These are phyloP conservation scores for Patagioenas fasciata DNA, from an alignment of 2,113 vertebrate genomes.

Conservation along the genomic window DNA sequence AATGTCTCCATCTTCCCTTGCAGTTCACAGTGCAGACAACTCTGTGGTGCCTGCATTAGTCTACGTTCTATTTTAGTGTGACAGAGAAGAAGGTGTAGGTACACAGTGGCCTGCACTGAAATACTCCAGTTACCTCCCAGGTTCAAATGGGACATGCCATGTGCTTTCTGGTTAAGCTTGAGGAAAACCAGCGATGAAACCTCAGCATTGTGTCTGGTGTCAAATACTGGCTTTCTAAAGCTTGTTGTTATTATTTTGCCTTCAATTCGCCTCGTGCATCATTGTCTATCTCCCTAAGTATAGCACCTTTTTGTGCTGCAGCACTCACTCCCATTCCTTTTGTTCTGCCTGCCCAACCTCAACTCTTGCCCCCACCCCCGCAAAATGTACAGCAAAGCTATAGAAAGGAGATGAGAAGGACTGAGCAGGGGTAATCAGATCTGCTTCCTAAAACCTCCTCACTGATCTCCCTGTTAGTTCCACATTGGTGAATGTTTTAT, in stretches of 20 bases:
- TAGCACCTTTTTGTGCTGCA: background rate
- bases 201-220: background rate
- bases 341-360: background rate
- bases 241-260: background rate
- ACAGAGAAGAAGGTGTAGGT: background rate
- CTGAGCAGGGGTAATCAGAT: background rate
- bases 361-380: accelerated
- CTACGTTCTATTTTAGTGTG: background rate
- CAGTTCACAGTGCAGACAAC: background rate
- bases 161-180: background rate
- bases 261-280: background rate
- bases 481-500: background rate
- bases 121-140: background rate
- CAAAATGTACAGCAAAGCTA: background rate
- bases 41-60: background rate
- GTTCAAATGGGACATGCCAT: background rate
- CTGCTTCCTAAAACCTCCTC: background rate
- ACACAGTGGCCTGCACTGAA: background rate
- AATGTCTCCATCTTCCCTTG: background rate
- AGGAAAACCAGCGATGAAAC: background rate
- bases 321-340: background rate
- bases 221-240: background rate
- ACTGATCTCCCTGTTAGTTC: background rate
- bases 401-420: background rate
- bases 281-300: background rate